Evolutionary conservation across 2,113 vertebrate genomes (phyloP).

Genomic region (Tapirus terrestris): DNA sequence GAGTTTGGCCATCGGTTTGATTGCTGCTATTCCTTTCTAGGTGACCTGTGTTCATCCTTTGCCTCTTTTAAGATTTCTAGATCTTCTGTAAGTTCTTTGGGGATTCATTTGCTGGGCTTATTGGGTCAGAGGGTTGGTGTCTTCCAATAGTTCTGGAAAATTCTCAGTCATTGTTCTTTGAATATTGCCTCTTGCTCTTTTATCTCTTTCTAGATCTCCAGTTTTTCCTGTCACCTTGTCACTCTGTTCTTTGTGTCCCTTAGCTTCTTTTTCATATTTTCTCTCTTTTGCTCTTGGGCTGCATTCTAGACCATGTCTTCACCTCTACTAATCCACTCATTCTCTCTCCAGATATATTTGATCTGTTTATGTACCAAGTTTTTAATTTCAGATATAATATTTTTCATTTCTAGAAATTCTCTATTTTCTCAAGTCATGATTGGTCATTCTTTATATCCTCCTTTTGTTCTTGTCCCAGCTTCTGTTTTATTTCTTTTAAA

Average conservation of each 20-base stretch:
- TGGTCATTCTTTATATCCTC: background rate
- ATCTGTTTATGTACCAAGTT: background rate
- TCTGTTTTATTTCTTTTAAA: slow-evolving; percentile 26
- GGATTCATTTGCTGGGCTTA: background rate
- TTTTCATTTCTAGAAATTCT: background rate
- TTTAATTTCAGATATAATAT: background rate
- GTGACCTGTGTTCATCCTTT: background rate
- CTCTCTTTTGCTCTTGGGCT: background rate
- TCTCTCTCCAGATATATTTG: background rate
- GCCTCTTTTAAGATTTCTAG: background rate
- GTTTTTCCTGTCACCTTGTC: background rate
- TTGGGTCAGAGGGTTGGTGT: background rate
- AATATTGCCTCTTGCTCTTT: background rate
- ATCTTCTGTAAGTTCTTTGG: background rate
- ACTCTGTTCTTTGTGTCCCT: background rate
- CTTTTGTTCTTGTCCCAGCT: background rate
- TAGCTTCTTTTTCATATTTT: background rate
- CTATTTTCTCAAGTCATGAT: background rate
- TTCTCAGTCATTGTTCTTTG: background rate
- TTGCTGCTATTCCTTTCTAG: background rate
- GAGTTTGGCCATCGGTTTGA: background rate
- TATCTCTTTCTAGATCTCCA: background rate
- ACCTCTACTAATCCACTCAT: background rate
- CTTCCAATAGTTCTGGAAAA: background rate
- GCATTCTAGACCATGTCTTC: background rate